Percentiles rank a stretch among this genome's conserved stretches.
Conservation (phyloP, 1,140 invertebrate genomes). For the Rhagoletis zephyria region DNA sequence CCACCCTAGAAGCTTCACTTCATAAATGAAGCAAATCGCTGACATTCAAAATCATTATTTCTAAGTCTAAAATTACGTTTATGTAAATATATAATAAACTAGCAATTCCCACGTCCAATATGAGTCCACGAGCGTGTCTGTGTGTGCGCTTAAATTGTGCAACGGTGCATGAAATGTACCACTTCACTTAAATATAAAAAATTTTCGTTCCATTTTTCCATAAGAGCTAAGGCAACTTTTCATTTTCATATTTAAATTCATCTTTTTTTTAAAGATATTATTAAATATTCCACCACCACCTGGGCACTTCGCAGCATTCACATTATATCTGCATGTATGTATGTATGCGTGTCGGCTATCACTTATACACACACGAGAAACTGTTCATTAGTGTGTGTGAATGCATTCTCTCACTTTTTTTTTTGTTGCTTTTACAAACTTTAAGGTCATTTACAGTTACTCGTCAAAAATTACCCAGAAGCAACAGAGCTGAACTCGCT, state of each 20-base stretch:
- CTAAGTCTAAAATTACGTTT: too few species aligned
- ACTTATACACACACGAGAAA: not conserved
- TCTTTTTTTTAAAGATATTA: not conserved
- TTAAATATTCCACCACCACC: too few species aligned
- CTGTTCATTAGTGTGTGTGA: not conserved
- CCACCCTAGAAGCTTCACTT: too few species aligned
- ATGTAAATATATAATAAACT: not conserved
- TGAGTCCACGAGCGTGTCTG: not conserved
- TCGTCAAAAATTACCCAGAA: constrained; percentile 27
- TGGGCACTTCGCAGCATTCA: too few species aligned
- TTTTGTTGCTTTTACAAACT: constrained; percentile 8
- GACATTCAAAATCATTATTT: too few species aligned
- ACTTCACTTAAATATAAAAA: constrained; percentile 15
- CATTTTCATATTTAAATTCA: not conserved
- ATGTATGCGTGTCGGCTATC: too few species aligned
- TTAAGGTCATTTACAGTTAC: constrained; percentile 47
- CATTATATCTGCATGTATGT: too few species aligned
- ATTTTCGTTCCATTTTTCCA: too few species aligned
- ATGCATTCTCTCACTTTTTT: not conserved
- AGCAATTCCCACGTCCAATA: not conserved
- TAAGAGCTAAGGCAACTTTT: not conserved
- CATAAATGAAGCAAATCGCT: too few species aligned
- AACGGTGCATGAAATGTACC: not conserved
- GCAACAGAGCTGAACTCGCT: not conserved
- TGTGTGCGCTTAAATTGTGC: not conserved